Conservation (phyloP, 2,888 invertebrate genomes). For the Lithophane ornitopus region DNA sequence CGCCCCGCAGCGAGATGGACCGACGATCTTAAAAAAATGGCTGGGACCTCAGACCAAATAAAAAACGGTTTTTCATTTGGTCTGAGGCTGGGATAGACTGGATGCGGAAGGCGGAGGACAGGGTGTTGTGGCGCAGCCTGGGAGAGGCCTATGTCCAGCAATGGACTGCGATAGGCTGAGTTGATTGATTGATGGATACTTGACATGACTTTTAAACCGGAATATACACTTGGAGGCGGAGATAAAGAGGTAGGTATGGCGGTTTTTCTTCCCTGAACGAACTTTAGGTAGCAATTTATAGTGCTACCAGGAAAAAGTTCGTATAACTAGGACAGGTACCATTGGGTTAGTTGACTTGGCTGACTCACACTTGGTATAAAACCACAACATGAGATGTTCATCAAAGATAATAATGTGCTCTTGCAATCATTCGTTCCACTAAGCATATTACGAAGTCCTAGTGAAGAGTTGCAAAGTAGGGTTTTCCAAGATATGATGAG, state of each 20-base stretch:
- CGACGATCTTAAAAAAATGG: not conserved
- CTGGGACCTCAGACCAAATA: too few relatives aligned
- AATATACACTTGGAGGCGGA: not conserved
- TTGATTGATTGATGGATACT: not conserved
- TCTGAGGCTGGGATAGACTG: not conserved
- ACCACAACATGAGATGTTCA: not conserved
- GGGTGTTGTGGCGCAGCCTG: not conserved
- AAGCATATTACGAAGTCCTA: not conserved
- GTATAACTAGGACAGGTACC: not conserved
- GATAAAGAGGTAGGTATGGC: not conserved
- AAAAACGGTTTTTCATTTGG: too few relatives aligned
- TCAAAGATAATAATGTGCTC: not conserved
- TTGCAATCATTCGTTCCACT: not conserved
- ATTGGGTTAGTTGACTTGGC: not conserved
- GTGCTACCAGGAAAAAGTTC: too few relatives aligned
- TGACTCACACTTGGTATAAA: not conserved
- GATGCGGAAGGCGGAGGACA: not conserved
- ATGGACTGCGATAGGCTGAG: not conserved
- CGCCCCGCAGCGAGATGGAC: not conserved
- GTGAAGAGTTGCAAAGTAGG: not conserved
- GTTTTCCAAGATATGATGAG: not conserved
- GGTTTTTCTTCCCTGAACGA: not conserved
- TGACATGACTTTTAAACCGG: slow-evolving; percentile 6
- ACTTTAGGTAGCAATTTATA: too few relatives aligned
- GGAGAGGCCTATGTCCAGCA: not conserved